Percentiles rank a stretch among this genome's conserved stretches.
Conservation (phyloP, 2,888 invertebrate genomes). For the Troides oblongomaculatus region DNA sequence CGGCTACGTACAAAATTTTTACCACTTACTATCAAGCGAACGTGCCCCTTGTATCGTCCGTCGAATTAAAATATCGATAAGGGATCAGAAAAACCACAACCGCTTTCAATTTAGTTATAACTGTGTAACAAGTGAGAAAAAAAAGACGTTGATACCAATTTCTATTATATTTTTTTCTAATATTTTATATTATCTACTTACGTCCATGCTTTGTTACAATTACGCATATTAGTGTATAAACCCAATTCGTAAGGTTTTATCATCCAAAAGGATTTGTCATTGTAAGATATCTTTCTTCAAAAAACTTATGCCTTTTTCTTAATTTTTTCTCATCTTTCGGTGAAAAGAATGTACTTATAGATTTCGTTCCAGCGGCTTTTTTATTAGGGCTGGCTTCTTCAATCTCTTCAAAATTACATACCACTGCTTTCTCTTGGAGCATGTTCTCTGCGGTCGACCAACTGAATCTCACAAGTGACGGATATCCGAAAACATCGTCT, state of each 20-base stretch:
- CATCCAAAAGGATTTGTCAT: slow-evolving; percentile 72
- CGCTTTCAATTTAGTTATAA: neutral
- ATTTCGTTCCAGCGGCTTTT: slow-evolving; percentile 63
- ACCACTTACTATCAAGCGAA: too few species aligned
- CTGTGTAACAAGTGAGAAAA: neutral
- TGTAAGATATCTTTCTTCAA: slow-evolving; percentile 82
- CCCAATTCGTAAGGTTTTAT: slow-evolving; percentile 28
- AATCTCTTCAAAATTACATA: slow-evolving; percentile 86
- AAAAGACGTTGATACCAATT: neutral
- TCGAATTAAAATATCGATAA: too few species aligned
- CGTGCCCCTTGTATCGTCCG: too few species aligned
- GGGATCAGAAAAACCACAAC: too few species aligned
- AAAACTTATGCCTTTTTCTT: slow-evolving; percentile 83
- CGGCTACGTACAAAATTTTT: too few species aligned
- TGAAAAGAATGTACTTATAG: slow-evolving; percentile 82
- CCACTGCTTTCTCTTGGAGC: slow-evolving; percentile 85
- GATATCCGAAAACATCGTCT: slow-evolving; percentile 96
- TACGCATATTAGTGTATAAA: too few species aligned
- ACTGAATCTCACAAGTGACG: slow-evolving; percentile 95
- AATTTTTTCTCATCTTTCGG: slow-evolving; percentile 58
- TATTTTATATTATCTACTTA: too few species aligned
- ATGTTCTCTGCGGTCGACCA: slow-evolving; percentile 97
- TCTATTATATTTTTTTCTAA: too few species aligned
- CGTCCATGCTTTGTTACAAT: too few species aligned
- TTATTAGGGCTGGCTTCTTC: slow-evolving; percentile 57